Evolutionary conservation across 2,797 vertebrate species (phyloP).

Genomic region (Darevskia nairensis): DNA sequence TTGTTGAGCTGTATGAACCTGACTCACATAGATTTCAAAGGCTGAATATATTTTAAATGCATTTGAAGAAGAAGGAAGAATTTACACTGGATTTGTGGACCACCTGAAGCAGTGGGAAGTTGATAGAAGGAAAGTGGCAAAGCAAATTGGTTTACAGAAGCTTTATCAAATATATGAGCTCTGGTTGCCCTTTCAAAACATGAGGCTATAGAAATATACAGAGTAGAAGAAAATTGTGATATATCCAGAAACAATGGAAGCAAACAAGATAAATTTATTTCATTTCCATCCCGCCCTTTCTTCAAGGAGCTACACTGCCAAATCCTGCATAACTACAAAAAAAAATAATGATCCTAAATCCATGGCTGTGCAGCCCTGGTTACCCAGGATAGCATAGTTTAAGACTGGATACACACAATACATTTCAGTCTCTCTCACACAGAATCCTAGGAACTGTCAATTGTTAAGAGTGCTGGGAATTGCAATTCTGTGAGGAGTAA

Average conservation of each 20-base stretch:
- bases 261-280: not conserved
- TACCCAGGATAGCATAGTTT: no score
- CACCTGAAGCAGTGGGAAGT: not conserved
- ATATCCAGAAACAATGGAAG: not conserved
- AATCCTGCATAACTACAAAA: not conserved
- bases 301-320: not conserved
- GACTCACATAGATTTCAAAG: not conserved
- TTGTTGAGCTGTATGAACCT: not conserved
- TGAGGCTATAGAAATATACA: not conserved
- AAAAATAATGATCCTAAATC: not conserved
- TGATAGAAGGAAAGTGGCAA: not conserved
- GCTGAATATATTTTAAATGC: not conserved
- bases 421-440: no score
- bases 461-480: no score
- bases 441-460: no score
- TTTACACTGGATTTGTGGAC: not conserved
- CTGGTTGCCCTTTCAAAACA: not conserved
- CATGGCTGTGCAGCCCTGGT: no score
- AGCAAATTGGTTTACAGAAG: not conserved
- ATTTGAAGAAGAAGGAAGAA: not conserved
- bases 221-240: not conserved
- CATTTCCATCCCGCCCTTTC: not conserved
- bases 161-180: not conserved
- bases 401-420: no score
- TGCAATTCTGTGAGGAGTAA: no score